Evolutionary conservation across 2,888 invertebrate species (phyloP).

Genomic region (Eustalomyia histrio): DNA sequence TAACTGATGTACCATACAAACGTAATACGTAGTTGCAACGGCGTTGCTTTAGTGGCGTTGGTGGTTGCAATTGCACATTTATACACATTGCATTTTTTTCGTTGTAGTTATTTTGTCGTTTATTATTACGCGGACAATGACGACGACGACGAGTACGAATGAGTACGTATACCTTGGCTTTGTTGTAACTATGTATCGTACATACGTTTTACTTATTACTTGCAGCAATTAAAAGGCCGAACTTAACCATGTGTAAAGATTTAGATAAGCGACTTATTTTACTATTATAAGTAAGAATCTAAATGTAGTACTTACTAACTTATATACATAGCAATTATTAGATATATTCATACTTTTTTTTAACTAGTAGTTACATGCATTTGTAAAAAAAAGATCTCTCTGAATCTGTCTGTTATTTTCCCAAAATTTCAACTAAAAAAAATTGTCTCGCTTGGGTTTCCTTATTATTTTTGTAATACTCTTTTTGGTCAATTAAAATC

Average conservation of each 20-base stretch:
- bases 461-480: not conserved
- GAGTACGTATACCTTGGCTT: conserved; percentile 50
- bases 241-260: conserved; percentile 80
- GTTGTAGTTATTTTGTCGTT: conserved; percentile 24
- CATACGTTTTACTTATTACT: conserved; percentile 59
- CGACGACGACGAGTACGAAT: conserved; percentile 14
- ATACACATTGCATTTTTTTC: conserved; percentile 33
- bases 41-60: not conserved
- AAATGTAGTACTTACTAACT: conserved; percentile 21
- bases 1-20: conserved; percentile 45
- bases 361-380: not conserved
- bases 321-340: conserved; percentile 12
- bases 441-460: conserved; percentile 25
- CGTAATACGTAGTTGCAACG: not conserved
- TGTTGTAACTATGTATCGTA: conserved; percentile 27
- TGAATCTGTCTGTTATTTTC: conserved; percentile 10
- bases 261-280: conserved; percentile 76
- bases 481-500: conserved; percentile 28
- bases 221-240: conserved; percentile 77
- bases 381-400: not conserved
- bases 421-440: not conserved
- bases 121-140: conserved; percentile 26
- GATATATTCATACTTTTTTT: not conserved
- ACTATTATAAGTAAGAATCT: conserved; percentile 45
- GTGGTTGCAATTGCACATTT: conserved; percentile 56